phyloP scores from a whole-genome alignment of 2,797 vertebrate genomes.

The Tauraco hartlaubi region DNA sequence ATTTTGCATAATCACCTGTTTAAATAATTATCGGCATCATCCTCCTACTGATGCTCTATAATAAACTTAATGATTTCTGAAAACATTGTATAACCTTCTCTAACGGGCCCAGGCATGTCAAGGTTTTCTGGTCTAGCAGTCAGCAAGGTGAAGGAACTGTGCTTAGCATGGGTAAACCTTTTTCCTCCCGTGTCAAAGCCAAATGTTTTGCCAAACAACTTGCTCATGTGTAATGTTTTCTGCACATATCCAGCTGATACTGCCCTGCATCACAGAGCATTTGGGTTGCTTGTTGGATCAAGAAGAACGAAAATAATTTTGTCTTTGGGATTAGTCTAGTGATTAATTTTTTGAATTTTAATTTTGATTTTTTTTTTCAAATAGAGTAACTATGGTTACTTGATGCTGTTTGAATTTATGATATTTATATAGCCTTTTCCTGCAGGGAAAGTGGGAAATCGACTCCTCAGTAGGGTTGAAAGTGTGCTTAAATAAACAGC shows the following conservation, averaged over 20 bases:
- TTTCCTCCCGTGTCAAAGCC: background rate
- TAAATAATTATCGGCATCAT: constrained; percentile 32
- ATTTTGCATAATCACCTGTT: constrained; percentile 50
- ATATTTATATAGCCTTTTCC: background rate
- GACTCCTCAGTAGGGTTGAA: background rate
- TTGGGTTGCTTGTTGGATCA: background rate
- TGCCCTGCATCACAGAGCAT: background rate
- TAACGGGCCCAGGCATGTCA: background rate
- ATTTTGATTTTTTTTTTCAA: background rate
- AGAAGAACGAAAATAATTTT: background rate
- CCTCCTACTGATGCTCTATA: constrained; percentile 15
- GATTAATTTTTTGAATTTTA: background rate
- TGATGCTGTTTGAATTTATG: background rate
- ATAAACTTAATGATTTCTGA: constrained; percentile 43
- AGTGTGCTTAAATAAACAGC: background rate
- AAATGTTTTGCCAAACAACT: background rate
- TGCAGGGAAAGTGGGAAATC: background rate
- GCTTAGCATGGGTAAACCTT: background rate
- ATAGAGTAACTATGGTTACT: background rate
- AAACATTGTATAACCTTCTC: background rate
- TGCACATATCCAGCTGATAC: background rate
- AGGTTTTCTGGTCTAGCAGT: constrained; percentile 20
- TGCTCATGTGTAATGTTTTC: background rate
- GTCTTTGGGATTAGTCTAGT: background rate
- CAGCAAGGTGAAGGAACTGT: background rate